Evolutionary conservation across 2,888 invertebrate genomes (phyloP), one percentile per base, ranked within the genome.

Genomic region (Clistopyga incitator): DNA sequence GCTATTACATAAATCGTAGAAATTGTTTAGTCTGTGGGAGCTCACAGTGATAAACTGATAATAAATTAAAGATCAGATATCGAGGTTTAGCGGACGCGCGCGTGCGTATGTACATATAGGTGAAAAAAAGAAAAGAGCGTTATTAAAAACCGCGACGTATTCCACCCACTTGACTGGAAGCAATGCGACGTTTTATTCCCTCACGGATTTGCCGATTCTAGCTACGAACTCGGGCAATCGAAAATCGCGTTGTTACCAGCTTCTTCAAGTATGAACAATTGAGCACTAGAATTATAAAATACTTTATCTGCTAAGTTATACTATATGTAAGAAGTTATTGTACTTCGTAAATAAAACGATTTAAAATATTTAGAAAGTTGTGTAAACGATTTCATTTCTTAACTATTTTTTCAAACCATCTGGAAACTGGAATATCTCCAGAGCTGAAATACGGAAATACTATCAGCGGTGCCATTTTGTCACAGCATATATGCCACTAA

Each of bases 321-420:
- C 59, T 75, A 74, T 81, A 61, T 68, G 84, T 84, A 84, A 68
- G 76, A 79, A 76, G 76, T 78, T 78, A 85, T 68, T 81, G 78
- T 81, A 76, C 64, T 84, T 82, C 85, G 82, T 84, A 77, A 85
- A 85, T 85, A 85, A 85, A 85, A 65, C 80, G 75, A 78, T 81
- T 80, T 45, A 67, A 84, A 85, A 79, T 74, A 84, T 84, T 84
- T 74, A 38, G 77, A 77, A 67, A 77, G 4, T 38, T 25, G 61
- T 61, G n/a, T 13, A 11, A 23, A 25, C n/a, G 38, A 61, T 38
- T 6, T 38, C 13, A 25, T 4, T 18, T 45, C 15, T 47, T 0
- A 11, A n/a, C 18, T n/a, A n/a, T 50, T 50, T 8, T 8, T 18
- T 50, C 4, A 50, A 50, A n/a, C n/a, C 50, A n/a, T 50, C 50